phyloP scores from a whole-genome alignment of 2,113 vertebrate genomes.

The Octodon degus region DNA sequence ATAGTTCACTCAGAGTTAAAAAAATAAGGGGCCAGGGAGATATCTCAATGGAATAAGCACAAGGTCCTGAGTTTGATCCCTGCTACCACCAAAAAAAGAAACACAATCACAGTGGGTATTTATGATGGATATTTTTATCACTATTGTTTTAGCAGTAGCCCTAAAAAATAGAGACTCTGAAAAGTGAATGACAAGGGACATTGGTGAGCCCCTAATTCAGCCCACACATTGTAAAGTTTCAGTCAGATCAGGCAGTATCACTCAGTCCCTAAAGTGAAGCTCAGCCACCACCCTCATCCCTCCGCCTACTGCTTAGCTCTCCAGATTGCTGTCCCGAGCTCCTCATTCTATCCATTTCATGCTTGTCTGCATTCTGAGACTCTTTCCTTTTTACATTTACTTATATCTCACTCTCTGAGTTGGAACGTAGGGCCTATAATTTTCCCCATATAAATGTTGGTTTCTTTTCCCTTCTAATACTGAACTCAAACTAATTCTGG shows the following conservation, averaged over 20 bases:
- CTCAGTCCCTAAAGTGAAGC: background rate
- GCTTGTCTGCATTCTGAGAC: background rate
- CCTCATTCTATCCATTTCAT: background rate
- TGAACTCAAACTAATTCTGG: background rate
- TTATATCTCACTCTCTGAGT: background rate
- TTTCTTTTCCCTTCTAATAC: conserved; percentile 5
- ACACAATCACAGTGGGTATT: background rate
- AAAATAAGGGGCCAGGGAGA: background rate
- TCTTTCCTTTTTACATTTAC: background rate
- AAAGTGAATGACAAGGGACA: background rate
- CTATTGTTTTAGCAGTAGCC: background rate
- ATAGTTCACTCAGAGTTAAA: background rate
- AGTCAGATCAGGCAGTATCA: background rate
- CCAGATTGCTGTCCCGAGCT: background rate
- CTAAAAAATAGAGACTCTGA: background rate
- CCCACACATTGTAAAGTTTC: background rate
- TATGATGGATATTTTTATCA: background rate
- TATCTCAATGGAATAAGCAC: too few species aligned
- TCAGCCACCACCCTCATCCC: background rate
- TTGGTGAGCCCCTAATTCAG: background rate
- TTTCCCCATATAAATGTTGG: background rate
- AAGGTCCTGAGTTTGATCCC: too few species aligned
- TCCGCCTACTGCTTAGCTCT: background rate
- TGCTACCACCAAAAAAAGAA: background rate
- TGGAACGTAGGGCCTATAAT: background rate